Evolutionary conservation across 2,113 vertebrate genomes (phyloP).

Genomic region (Elgaria multicarinata): DNA sequence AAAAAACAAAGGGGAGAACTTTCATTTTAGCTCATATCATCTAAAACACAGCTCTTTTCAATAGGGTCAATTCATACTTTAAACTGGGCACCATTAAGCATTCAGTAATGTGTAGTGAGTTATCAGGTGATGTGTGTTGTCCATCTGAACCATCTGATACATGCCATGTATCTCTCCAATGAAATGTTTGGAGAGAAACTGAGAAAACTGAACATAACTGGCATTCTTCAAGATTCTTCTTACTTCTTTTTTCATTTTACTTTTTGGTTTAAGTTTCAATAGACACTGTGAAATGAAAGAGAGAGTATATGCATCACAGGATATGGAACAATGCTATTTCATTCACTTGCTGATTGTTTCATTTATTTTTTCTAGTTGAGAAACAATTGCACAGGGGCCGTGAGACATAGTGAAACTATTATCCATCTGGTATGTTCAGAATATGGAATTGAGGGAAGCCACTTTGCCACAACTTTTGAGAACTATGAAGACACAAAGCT

Average conservation of each 20-base stretch:
- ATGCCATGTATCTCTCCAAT: neutral
- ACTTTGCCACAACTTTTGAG: conserved; percentile 4
- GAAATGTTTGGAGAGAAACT: neutral
- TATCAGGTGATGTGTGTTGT: neutral
- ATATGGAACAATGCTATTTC: conserved; percentile 29
- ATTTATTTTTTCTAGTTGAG: conserved; percentile 23
- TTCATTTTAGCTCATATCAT: neutral
- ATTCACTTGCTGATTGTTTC: conserved; percentile 34
- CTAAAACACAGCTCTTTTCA: neutral
- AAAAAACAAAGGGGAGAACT: neutral
- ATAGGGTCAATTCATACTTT: neutral
- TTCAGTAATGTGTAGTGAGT: neutral
- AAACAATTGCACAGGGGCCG: conserved; percentile 28
- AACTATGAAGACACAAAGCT: neutral
- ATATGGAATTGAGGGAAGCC: conserved; percentile 7
- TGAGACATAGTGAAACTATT: conserved; percentile 27
- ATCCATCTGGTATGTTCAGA: conserved; percentile 29
- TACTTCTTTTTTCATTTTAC: neutral
- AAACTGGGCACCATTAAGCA: neutral
- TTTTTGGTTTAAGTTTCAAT: neutral
- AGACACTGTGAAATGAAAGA: conserved; percentile 13
- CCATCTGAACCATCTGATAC: neutral
- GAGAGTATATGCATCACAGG: conserved; percentile 2
- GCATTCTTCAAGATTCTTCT: neutral
- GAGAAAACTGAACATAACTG: neutral